Base-by-base conservation (phyloP, 2,888 invertebrate species). In the Agapostemon virescens region DNA sequence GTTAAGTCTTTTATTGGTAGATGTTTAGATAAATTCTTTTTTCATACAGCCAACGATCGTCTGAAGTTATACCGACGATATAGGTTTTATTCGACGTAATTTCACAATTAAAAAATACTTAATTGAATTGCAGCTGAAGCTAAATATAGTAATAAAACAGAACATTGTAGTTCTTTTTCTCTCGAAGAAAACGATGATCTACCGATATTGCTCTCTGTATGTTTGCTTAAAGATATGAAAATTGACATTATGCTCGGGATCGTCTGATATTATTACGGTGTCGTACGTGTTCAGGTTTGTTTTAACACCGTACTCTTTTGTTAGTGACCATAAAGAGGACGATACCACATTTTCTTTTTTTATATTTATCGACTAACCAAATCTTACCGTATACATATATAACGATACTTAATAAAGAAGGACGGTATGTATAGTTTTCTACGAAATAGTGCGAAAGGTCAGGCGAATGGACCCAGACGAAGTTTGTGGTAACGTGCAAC, bases 311-410 rank as follows among this genome's bases (percentile, higher is more conserved):
- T 79, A 73, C 81, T 76, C 74, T 30, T 81, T 68, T 64, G 75
- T 67, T 73, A 75, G 73, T n/a, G 64, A 82, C 45, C 49, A 40
- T 76, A 82, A 58, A 42, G 58, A 49, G 52, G 52, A 74, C 49
- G 67, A 63, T 81, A 86, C 80, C 63, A 78, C 77, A 68, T 72
- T 69, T 33, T 75, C 73, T 84, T 74, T 75, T 75, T 84, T 74
- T 84, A 79, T 86, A 86, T 84, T 84, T 90, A 90, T 90, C 89
- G 84, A 90, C 89, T 90, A 90, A 90, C 90, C 89, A 90, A 90
- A 90, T 90, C 85, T 86, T 88, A 88, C 83, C 76, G 83, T 84
- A 87, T 77, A 77, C 66, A 74, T 84, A 84, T 76, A 70, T 81
- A 81, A 81, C 74, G 36, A 63, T 63, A 68, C 74, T 78, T 68